These are phyloP conservation scores for Myotis lucifugus DNA, from an alignment of 2,113 vertebrate genomes.

Conservation along the genomic window DNA sequence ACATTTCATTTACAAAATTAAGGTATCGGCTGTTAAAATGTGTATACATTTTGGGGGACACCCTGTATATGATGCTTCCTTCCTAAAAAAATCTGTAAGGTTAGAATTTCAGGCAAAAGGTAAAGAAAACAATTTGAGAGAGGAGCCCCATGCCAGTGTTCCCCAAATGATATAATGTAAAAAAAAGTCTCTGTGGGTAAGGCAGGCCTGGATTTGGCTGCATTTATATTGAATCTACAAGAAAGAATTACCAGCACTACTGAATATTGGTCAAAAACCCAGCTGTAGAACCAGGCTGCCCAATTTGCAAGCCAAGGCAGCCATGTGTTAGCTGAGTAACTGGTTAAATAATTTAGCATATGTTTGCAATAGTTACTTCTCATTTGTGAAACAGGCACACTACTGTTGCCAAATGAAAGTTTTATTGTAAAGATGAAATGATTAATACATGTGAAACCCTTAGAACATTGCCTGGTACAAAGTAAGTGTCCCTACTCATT, in stretches of 20 bases:
- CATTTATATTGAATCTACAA: constrained; percentile 33
- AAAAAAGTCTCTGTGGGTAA: background rate
- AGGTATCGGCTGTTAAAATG: too few relatives aligned
- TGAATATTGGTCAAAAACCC: background rate
- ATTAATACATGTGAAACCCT: background rate
- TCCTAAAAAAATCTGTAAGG: background rate
- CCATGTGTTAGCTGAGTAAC: constrained; percentile 21
- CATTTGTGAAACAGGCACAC: constrained; percentile 22
- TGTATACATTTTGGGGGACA: too few relatives aligned
- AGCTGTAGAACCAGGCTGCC: background rate
- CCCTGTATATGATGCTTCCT: background rate
- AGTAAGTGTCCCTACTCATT: background rate
- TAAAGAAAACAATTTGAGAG: background rate
- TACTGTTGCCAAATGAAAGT: background rate
- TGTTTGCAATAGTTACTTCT: constrained; percentile 29
- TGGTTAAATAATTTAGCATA: background rate
- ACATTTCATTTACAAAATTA: too few relatives aligned
- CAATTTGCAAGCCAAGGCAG: background rate
- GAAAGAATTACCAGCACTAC: background rate
- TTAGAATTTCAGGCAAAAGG: background rate
- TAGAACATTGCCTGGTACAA: background rate
- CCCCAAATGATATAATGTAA: background rate
- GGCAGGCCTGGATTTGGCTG: background rate
- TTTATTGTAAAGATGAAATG: background rate
- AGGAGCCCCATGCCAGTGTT: background rate